Evolutionary conservation across 2,797 vertebrate genomes (phyloP).

Genomic region (Eulemur coronatus): DNA sequence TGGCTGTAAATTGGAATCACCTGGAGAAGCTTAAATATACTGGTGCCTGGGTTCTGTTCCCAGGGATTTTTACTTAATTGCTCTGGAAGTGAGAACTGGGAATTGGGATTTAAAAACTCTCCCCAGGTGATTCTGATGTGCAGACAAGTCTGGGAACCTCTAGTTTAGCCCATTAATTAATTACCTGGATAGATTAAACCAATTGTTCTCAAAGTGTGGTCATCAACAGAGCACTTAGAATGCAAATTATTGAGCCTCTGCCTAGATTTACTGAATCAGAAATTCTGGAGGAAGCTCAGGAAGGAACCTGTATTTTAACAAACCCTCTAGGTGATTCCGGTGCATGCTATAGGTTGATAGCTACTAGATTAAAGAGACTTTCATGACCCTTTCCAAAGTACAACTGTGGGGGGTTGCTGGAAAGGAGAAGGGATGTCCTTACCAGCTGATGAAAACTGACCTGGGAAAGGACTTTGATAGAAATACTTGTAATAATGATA

Average conservation of each 20-base stretch:
- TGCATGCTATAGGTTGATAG: background rate
- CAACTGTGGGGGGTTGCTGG: background rate
- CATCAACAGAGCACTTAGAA: background rate
- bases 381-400: background rate
- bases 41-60: background rate
- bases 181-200: background rate
- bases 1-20: background rate
- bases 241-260: background rate
- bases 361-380: background rate
- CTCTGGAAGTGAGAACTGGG: background rate
- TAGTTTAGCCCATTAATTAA: background rate
- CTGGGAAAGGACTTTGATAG: conserved; percentile 10
- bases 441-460: background rate
- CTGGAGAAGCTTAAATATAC: background rate
- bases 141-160: background rate
- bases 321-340: background rate
- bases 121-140: background rate
- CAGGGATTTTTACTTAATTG: background rate
- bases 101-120: background rate
- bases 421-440: background rate
- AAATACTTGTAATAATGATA: conserved; percentile 16
- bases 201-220: background rate
- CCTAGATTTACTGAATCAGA: background rate
- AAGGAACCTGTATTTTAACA: conserved; percentile 8
- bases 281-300: background rate